Evolutionary conservation across 2,113 vertebrate species (phyloP).

Genomic region (Corythornis vintsioides): DNA sequence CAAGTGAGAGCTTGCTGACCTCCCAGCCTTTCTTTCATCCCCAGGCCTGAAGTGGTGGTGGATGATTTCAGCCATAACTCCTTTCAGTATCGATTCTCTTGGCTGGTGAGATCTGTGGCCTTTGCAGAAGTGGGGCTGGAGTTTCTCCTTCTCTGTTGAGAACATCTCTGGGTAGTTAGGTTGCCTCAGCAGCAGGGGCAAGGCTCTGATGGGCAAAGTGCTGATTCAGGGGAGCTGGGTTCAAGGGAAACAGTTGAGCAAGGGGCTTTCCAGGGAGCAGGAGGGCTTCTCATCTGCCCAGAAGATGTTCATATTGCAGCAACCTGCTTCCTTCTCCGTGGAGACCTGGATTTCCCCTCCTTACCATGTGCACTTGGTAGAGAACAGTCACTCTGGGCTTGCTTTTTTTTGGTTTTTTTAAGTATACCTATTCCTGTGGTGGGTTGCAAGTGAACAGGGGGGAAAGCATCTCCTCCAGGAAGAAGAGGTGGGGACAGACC

Average conservation of each 20-base stretch:
- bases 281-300: not conserved
- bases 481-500: not conserved
- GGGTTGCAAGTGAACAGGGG: not conserved
- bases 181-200: not conserved
- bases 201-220: not conserved
- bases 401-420: not conserved
- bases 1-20: not conserved
- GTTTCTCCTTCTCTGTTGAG: not conserved
- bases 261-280: conserved; percentile 27
- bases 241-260: not conserved
- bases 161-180: not conserved
- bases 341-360: conserved; percentile 49
- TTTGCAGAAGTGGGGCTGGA: not conserved
- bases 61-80: not conserved
- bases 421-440: fast-evolving
- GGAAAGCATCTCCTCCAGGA: not conserved
- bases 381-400: not conserved
- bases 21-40: not conserved
- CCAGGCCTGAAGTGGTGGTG: fast-evolving
- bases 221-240: not conserved
- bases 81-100: not conserved
- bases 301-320: not conserved
- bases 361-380: not conserved
- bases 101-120: fast-evolving
- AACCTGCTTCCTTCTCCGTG: not conserved